A percentile compares a stretch with the other conserved stretches of the same genome.
Evolutionary conservation across 2,888 invertebrate species (phyloP).

Genomic region (Amphipoea lucens): DNA sequence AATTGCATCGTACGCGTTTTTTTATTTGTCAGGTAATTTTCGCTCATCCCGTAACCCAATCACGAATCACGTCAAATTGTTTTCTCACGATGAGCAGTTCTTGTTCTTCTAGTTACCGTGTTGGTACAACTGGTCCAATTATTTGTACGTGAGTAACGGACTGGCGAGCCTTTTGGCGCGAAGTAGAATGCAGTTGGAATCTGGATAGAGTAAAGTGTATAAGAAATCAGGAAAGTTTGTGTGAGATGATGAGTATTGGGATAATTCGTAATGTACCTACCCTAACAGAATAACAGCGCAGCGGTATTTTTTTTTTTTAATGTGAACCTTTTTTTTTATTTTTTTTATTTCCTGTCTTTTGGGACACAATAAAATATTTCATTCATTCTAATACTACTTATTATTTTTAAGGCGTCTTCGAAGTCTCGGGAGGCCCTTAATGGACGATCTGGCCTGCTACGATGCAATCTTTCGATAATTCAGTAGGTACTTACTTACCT

Average conservation of each 20-base stretch:
- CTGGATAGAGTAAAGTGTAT: constrained; percentile 17
- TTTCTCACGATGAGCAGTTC: constrained; percentile 56
- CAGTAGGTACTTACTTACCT: not conserved
- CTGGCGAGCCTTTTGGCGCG: constrained; percentile 36
- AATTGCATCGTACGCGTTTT: constrained; percentile 20
- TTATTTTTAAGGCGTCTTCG: not conserved
- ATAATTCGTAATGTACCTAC: not conserved
- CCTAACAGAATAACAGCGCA: not conserved
- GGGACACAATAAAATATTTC: not conserved
- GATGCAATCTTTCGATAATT: not conserved
- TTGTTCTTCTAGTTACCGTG: constrained; percentile 47
- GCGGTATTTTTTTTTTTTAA: too few relatives aligned
- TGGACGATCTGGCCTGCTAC: not conserved
- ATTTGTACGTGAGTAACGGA: constrained; percentile 45
- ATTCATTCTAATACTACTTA: not conserved
- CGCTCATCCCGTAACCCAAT: constrained; percentile 35
- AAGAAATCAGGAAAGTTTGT: not conserved
- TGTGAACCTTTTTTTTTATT: too few relatives aligned
- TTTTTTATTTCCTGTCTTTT: not conserved
- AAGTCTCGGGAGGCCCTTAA: too few relatives aligned
- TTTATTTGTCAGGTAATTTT: constrained; percentile 21
- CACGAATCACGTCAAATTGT: constrained; percentile 45
- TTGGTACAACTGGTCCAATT: constrained; percentile 55
- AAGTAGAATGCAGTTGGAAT: constrained; percentile 46
- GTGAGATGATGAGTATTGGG: not conserved